These are phyloP conservation scores for Heliothis virescens DNA, from an alignment of 1,140 invertebrate genomes.

Conservation along the genomic window DNA sequence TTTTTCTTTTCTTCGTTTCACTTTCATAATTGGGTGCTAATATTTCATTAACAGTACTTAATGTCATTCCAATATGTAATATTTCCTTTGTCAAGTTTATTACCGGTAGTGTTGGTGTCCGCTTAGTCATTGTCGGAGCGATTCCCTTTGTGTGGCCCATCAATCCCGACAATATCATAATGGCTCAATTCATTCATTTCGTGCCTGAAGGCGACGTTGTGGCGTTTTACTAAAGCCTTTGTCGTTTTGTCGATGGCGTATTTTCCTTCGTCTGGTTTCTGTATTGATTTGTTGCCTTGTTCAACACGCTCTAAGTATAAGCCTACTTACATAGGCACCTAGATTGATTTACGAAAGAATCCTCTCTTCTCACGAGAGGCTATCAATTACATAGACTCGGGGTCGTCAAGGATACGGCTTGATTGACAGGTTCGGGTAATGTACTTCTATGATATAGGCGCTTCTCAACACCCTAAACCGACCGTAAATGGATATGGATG, in stretches of 20 bases:
- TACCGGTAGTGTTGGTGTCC: slow-evolving; percentile 55
- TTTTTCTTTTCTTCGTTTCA: neutral
- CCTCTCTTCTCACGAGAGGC: slow-evolving; percentile 54
- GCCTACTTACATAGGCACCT: slow-evolving; percentile 17
- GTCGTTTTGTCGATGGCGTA: slow-evolving; percentile 51
- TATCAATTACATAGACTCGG: slow-evolving; percentile 65
- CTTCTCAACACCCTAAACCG: slow-evolving; percentile 49
- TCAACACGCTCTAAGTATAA: slow-evolving; percentile 43
- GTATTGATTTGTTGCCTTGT: slow-evolving; percentile 59
- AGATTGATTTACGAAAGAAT: slow-evolving; percentile 47
- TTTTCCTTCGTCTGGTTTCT: slow-evolving; percentile 47
- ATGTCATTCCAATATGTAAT: slow-evolving; percentile 15
- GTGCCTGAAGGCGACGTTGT: slow-evolving; percentile 46
- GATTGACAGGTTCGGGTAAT: slow-evolving; percentile 70
- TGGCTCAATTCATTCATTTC: slow-evolving; percentile 57
- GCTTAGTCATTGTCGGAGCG: slow-evolving; percentile 60
- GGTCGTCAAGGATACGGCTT: slow-evolving; percentile 65
- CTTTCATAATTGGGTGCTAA: neutral
- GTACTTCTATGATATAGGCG: slow-evolving; percentile 57
- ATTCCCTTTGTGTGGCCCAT: slow-evolving; percentile 61
- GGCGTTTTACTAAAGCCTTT: slow-evolving; percentile 49
- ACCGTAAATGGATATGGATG: slow-evolving; percentile 59
- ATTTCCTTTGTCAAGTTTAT: slow-evolving; percentile 56
- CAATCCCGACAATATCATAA: slow-evolving; percentile 59
- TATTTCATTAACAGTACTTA: slow-evolving; percentile 8